Evolutionary conservation across 1,140 invertebrate genomes (phyloP).

Genomic region (Drosophila ercepeae): DNA sequence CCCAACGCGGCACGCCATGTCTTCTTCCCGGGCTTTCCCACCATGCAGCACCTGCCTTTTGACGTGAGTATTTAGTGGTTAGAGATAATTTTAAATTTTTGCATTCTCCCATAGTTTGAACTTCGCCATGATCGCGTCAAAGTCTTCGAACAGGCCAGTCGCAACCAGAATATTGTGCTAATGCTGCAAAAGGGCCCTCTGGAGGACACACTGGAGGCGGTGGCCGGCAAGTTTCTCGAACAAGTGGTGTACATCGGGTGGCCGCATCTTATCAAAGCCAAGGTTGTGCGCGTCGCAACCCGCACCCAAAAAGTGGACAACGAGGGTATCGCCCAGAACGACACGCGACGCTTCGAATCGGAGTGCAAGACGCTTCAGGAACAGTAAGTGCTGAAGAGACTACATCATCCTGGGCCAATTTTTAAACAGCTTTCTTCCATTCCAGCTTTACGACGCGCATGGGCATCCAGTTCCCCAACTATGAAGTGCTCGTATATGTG

Average conservation of each 20-base stretch:
- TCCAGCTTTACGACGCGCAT: constrained; percentile 87
- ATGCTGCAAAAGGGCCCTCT: constrained; percentile 80
- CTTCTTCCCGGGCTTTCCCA: constrained; percentile 95
- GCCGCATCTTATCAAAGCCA: constrained; percentile 93
- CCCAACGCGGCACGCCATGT: constrained; percentile 88
- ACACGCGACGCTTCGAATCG: constrained; percentile 54
- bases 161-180: constrained; percentile 93
- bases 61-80: constrained; percentile 84
- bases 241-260: constrained; percentile 92
- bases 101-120: constrained; percentile 83
- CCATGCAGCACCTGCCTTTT: constrained; percentile 92
- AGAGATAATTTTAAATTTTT: too few relatives aligned
- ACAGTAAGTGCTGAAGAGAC: constrained; percentile 61
- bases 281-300: constrained; percentile 74
- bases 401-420: background rate
- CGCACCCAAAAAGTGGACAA: constrained; percentile 33
- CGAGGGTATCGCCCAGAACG: constrained; percentile 40
- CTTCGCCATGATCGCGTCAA: constrained; percentile 90
- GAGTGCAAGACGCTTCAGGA: constrained; percentile 63
- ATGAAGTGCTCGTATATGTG: constrained; percentile 90
- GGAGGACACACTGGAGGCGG: constrained; percentile 79
- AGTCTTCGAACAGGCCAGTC: constrained; percentile 94
- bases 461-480: constrained; percentile 90
- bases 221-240: constrained; percentile 88
- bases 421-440: constrained; percentile 7